Evolutionary conservation across 2,888 invertebrate species (phyloP).

Genomic region (Eupithecia insigniata): DNA sequence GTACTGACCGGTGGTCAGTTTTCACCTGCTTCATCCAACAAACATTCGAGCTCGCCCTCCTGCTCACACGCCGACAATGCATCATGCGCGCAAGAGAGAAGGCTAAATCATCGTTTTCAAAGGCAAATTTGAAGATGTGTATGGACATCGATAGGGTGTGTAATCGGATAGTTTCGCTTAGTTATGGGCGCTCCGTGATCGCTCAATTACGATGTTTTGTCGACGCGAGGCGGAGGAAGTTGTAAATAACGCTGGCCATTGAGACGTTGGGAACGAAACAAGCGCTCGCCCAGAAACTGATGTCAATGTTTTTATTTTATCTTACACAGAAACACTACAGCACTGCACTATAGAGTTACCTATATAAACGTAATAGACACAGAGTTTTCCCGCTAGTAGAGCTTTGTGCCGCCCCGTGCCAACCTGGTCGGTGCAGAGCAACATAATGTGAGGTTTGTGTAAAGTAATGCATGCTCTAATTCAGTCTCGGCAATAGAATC

Average conservation of each 20-base stretch:
- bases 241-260: conserved; percentile 66
- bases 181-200: conserved; percentile 72
- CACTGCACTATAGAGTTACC: background rate
- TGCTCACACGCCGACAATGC: conserved; percentile 38
- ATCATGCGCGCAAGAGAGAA: conserved; percentile 47
- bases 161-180: conserved; percentile 74
- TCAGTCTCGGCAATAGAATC: background rate
- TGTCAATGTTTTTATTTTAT: background rate
- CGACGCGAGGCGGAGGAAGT: conserved; percentile 64
- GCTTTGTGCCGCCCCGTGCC: background rate
- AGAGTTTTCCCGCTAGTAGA: background rate
- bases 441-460: background rate
- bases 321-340: background rate
- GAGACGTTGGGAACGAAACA: conserved; percentile 34
- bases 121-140: conserved; percentile 54
- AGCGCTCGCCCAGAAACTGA: background rate
- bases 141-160: conserved; percentile 63
- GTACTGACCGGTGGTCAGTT: conserved; percentile 76
- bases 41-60: conserved; percentile 34
- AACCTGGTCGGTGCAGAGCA: background rate
- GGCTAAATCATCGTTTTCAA: conserved; percentile 48
- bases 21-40: conserved; percentile 64
- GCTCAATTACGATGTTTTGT: conserved; percentile 79
- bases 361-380: background rate
- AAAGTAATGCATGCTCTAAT: conserved; percentile 15